Base-by-base conservation (phyloP, 2,113 vertebrate species). In the Oreotrochilus melanogaster region DNA sequence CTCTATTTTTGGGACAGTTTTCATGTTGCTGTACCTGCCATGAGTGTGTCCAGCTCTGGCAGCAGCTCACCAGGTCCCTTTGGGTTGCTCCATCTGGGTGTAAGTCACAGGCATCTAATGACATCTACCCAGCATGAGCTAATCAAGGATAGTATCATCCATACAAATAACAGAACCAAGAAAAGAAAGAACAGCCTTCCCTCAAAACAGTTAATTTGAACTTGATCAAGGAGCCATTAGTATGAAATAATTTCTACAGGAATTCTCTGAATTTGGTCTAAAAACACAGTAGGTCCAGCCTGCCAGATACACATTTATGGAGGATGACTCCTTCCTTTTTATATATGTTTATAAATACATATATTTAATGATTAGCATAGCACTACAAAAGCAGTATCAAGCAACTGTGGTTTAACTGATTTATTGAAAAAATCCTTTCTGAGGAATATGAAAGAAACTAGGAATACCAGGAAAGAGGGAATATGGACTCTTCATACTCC, bases 61-160 rank as follows among this genome's bases (percentile, higher is more conserved):
- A 84, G 33, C 28, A 39, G 61, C 14, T 18, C 53, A 64, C 25
- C 1, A 0, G 11, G 37, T 61, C 9, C 1, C 23, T 76, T 27
- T 70, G 33, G 5, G 17, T 60, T 0, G 0, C 11, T 72, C 31
- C 8, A 10, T 14, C 61, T 56, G 47, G 5, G 10, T 76, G 8
- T n/a, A 70, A 51, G 18, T 12, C 67, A 57, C n/a, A 48, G 58
- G 11, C 23, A 62, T 3, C 25, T 51, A 16, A 43, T 9, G 71
- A 74, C 10, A 39, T 47, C 25, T 71, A 37, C 37, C 33, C 21
- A 17, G 16, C 48, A 61, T 72, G n/a, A 90, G 28, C 50, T 39
- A 72, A 27, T 6, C 1, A 3, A 60, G 39, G 35, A 75, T 18
- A 71, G 22, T 17, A n/a, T 60, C 13, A 47, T 9, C 14, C 1